phyloP scores from a whole-genome alignment of 1,140 invertebrate genomes.

The Brevipalpus yothersi region DNA sequence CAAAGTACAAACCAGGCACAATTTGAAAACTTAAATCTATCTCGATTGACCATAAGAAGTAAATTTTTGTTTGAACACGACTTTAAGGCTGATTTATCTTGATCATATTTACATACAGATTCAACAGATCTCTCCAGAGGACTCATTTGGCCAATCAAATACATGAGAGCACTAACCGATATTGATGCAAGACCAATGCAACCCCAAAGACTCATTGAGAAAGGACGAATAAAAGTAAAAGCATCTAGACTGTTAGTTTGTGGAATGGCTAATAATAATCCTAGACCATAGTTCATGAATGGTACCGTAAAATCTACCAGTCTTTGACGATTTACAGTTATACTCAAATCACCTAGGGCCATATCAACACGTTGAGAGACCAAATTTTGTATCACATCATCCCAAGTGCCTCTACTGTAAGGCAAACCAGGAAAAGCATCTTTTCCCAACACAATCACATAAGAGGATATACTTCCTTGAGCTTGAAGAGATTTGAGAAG shows the following conservation, averaged over 20 bases:
- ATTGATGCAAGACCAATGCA: conserved; percentile 20
- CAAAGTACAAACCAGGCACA: conserved; percentile 27
- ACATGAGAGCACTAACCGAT: conserved; percentile 22
- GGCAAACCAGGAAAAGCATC: neutral
- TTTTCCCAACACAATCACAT: neutral
- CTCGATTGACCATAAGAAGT: conserved; percentile 8
- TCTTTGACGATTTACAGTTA: conserved; percentile 64
- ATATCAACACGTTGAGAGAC: conserved; percentile 49
- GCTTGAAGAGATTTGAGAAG: conserved; percentile 27
- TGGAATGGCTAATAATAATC: neutral
- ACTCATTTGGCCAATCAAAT: conserved; percentile 19
- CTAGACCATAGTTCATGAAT: conserved; percentile 54
- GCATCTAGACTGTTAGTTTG: neutral
- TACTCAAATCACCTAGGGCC: conserved; percentile 75
- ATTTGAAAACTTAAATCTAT: conserved; percentile 21
- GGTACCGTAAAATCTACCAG: conserved; percentile 85
- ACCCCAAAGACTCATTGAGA: conserved; percentile 24
- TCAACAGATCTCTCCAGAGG: conserved; percentile 21
- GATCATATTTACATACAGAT: conserved; percentile 10
- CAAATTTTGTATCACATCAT: neutral
- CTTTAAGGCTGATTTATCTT: no score
- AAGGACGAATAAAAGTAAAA: conserved; percentile 23
- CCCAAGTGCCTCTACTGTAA: neutral
- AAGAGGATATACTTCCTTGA: neutral
- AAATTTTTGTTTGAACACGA: no score